These are phyloP conservation scores for Pontoporia blainvillei DNA, from an alignment of 2,113 vertebrate species.

Conservation along the genomic window DNA sequence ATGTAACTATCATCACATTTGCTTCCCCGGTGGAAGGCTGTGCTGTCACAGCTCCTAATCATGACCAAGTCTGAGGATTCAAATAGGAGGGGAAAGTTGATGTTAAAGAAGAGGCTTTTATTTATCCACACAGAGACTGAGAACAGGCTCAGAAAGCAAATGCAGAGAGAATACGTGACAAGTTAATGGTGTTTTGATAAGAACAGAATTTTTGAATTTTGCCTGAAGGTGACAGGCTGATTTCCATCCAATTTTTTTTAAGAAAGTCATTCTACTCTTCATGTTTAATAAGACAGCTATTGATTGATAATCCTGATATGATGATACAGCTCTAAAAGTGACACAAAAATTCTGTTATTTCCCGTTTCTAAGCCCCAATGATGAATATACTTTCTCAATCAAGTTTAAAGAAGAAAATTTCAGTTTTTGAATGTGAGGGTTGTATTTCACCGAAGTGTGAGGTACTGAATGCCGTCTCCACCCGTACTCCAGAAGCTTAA, in stretches of 20 bases:
- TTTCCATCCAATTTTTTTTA: slow-evolving; percentile 60
- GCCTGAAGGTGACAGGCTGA: slow-evolving; percentile 55
- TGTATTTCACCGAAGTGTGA: slow-evolving; percentile 67
- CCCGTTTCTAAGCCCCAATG: slow-evolving; percentile 46
- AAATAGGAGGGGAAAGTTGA: slow-evolving; percentile 43
- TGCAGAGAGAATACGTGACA: slow-evolving; percentile 34
- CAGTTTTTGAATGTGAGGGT: slow-evolving; percentile 65
- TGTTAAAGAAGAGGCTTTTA: slow-evolving; percentile 8
- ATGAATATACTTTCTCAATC: slow-evolving; percentile 66
- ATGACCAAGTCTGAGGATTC: slow-evolving; percentile 22
- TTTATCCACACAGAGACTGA: slow-evolving; percentile 31
- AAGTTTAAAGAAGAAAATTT: slow-evolving; percentile 67
- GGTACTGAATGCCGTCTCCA: slow-evolving; percentile 53
- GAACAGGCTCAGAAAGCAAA: slow-evolving; percentile 35
- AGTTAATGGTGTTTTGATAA: slow-evolving; percentile 59
- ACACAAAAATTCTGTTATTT: slow-evolving; percentile 57
- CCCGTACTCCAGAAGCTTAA: slow-evolving; percentile 74
- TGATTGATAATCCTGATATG: slow-evolving; percentile 63
- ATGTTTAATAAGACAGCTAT: slow-evolving; percentile 60
- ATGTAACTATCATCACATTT: slow-evolving; percentile 52
- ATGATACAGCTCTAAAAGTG: slow-evolving; percentile 42
- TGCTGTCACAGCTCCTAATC: slow-evolving; percentile 41
- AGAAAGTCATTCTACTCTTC: slow-evolving; percentile 56
- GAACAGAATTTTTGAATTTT: slow-evolving; percentile 68
- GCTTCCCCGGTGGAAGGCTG: slow-evolving; percentile 6